Conservation (phyloP, 2,888 invertebrate genomes). For the Xiphydria camelus region DNA sequence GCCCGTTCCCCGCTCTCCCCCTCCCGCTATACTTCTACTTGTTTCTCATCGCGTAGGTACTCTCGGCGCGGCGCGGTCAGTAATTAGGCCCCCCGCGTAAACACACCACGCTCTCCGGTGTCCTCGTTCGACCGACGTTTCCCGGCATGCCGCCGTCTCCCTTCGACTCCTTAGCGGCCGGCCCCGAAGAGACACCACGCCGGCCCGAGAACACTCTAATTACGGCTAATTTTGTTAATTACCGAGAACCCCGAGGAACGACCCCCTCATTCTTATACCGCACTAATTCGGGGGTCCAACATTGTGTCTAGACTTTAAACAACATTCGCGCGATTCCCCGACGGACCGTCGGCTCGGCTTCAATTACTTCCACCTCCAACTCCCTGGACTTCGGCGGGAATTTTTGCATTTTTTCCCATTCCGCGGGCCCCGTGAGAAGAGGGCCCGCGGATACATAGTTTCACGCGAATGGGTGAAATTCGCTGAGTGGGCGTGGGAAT, state of each 20-base stretch:
- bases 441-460: background rate
- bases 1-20: too few species aligned
- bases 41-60: constrained; percentile 20
- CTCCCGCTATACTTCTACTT: too few species aligned
- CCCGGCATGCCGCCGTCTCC: constrained; percentile 18
- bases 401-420: too few species aligned
- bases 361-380: constrained; percentile 39
- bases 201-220: constrained; percentile 45
- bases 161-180: background rate
- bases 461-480: too few species aligned
- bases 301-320: constrained; percentile 57
- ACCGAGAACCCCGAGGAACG: constrained; percentile 39
- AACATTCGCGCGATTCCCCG: constrained; percentile 46
- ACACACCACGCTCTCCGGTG: constrained; percentile 24
- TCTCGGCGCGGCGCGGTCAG: constrained; percentile 32
- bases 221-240: constrained; percentile 56
- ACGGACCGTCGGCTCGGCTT: constrained; percentile 26
- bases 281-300: constrained; percentile 54
- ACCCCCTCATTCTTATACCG: constrained; percentile 39
- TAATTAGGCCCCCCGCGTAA: constrained; percentile 41
- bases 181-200: constrained; percentile 13
- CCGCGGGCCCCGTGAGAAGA: background rate
- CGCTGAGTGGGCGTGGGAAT: too few species aligned
- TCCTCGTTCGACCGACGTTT: constrained; percentile 5
- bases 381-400: constrained; percentile 21